phyloP scores from a whole-genome alignment of 2,888 invertebrate genomes.

The Caenorhabditis sp. region DNA sequence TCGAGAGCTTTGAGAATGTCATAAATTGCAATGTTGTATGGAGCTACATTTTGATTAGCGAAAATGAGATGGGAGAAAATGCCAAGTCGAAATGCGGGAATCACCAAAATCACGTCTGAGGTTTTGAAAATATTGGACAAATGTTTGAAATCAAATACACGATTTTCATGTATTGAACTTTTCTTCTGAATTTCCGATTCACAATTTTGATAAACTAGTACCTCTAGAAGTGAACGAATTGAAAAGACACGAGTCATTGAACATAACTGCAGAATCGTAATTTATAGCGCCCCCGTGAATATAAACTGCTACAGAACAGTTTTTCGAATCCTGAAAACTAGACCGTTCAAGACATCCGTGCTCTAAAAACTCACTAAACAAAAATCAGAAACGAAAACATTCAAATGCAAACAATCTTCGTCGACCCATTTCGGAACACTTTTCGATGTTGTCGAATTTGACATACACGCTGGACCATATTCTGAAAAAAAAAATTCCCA shows the following conservation, averaged over 20 bases:
- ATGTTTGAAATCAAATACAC: too few species aligned
- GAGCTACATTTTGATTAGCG: constrained; percentile 43
- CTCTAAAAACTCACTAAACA: constrained; percentile 7
- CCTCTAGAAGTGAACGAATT: constrained; percentile 22
- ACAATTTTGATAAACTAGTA: not conserved
- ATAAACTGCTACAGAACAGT: constrained; percentile 59
- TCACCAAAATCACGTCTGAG: constrained; percentile 26
- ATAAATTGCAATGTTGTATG: constrained; percentile 53
- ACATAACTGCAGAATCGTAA: constrained; percentile 65
- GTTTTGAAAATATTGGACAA: too few species aligned
- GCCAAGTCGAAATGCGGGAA: constrained; percentile 57
- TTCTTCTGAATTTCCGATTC: too few species aligned
- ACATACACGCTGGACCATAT: constrained; percentile 59
- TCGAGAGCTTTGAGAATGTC: constrained; percentile 36
- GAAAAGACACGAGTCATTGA: constrained; percentile 54
- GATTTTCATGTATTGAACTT: too few species aligned
- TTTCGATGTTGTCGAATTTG: constrained; percentile 51
- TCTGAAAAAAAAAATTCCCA: constrained; percentile 11
- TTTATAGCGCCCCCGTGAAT: constrained; percentile 62
- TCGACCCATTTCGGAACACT: constrained; percentile 57
- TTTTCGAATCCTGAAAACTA: constrained; percentile 12
- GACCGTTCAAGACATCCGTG: too few species aligned
- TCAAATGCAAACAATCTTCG: constrained; percentile 12
- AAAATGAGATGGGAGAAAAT: constrained; percentile 46
- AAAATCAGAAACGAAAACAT: constrained; percentile 2